Conservation (phyloP, 2,797 vertebrate genomes). For the Parauchenoglanis ngamensis region DNA sequence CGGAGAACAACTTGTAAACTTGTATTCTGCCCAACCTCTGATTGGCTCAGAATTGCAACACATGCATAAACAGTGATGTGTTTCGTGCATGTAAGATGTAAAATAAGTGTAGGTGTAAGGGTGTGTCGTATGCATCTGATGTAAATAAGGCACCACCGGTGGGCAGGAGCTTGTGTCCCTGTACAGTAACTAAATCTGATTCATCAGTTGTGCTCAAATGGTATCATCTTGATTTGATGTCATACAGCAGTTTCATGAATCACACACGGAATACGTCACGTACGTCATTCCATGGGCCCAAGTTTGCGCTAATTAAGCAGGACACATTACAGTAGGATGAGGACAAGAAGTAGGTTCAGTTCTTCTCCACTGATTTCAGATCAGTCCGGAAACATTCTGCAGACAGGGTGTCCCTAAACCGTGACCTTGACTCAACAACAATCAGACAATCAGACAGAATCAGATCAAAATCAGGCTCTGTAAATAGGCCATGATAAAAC, state of each 20-base stretch:
- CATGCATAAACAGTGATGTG: background rate
- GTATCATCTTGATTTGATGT: background rate
- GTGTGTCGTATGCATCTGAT: background rate
- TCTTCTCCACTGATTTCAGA: background rate
- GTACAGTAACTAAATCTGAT: background rate
- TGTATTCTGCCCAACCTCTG: background rate
- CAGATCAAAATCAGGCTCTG: conserved; percentile 20
- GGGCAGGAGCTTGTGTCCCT: background rate
- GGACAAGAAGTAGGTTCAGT: background rate
- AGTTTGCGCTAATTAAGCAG: background rate
- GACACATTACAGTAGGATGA: background rate
- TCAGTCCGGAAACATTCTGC: background rate
- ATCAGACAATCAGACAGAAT: conserved; percentile 28
- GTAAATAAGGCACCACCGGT: background rate
- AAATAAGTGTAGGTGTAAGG: background rate
- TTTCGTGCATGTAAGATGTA: background rate
- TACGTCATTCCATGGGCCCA: background rate
- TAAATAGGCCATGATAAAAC: conserved; percentile 24
- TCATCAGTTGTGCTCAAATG: background rate
- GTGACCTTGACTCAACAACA: background rate
- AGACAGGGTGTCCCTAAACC: background rate
- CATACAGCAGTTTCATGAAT: background rate
- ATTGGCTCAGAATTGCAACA: background rate
- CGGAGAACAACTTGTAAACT: too few relatives aligned
- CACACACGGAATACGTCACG: background rate